These are phyloP conservation scores for Cataglyphis altisquamis DNA, from an alignment of 2,888 invertebrate species.

Conservation along the genomic window DNA sequence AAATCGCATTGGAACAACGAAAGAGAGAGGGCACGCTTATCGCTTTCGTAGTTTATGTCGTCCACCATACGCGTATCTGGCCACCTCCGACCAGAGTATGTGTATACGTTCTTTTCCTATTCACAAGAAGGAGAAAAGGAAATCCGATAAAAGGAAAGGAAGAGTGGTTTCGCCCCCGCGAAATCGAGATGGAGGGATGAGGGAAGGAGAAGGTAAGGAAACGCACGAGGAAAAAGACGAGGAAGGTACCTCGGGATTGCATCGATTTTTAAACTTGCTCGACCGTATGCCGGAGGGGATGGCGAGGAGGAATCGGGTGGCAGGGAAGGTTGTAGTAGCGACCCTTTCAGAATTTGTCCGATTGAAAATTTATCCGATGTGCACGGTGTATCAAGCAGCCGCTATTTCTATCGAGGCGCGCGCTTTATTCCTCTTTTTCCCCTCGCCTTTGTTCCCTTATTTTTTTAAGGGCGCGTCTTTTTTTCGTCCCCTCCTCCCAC, in stretches of 20 bases:
- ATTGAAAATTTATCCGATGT: conserved; percentile 85
- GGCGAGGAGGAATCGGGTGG: not conserved
- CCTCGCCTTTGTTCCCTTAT: conserved; percentile 38
- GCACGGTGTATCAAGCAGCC: conserved; percentile 78
- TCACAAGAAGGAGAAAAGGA: conserved; percentile 67
- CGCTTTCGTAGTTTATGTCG: conserved; percentile 56
- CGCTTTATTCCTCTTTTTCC: conserved; percentile 9
- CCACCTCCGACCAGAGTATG: conserved; percentile 58
- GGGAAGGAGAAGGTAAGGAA: conserved; percentile 4
- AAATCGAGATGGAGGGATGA: conserved; percentile 54
- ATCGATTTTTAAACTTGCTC: conserved; percentile 83
- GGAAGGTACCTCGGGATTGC: conserved; percentile 68
- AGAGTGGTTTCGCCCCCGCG: conserved; percentile 51
- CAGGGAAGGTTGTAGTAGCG: conserved; percentile 21
- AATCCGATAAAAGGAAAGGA: conserved; percentile 39
- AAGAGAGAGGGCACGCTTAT: conserved; percentile 31
- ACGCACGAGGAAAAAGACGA: conserved; percentile 32
- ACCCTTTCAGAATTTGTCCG: conserved; percentile 83
- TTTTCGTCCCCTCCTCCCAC: not conserved
- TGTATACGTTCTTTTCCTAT: conserved; percentile 71
- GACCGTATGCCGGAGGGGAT: conserved; percentile 58
- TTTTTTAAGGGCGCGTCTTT: conserved; percentile 36
- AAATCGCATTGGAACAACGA: conserved; percentile 11
- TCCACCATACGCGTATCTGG: conserved; percentile 68
- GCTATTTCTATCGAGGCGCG: conserved; percentile 49